Percentiles rank a stretch among this genome's conserved stretches.
phyloP scores from a whole-genome alignment of 1,140 invertebrate genomes.

The Diorhabda carinulata region DNA sequence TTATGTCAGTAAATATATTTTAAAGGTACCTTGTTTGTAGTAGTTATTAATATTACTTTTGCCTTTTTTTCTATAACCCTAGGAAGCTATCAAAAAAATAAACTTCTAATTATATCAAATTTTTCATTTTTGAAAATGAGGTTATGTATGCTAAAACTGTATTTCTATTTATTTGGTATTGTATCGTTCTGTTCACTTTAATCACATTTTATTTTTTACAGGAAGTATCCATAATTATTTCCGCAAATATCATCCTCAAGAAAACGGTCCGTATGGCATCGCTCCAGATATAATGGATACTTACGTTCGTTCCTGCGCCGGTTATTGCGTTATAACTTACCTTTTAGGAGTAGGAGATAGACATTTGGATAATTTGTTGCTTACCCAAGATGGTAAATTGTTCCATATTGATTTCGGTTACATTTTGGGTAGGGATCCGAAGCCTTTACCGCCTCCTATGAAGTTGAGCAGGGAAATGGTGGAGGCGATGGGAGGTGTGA shows the following conservation, averaged over 20 bases:
- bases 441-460: slow-evolving; percentile 97
- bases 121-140: too few species aligned
- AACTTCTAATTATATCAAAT: too few species aligned
- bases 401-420: slow-evolving; percentile 99
- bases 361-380: slow-evolving; percentile 94
- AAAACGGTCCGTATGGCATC: slow-evolving; percentile 86
- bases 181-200: too few species aligned
- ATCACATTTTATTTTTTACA: slow-evolving; percentile 1
- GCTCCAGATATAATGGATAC: slow-evolving; percentile 94
- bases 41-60: too few species aligned
- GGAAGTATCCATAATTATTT: slow-evolving; percentile 85
- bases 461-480: slow-evolving; percentile 99
- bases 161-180: too few species aligned
- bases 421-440: slow-evolving; percentile 96
- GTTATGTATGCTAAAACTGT: too few species aligned
- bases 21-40: too few species aligned
- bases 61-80: too few species aligned
- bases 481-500: slow-evolving; percentile 95
- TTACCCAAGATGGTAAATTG: slow-evolving; percentile 85
- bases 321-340: slow-evolving; percentile 99
- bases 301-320: slow-evolving; percentile 95
- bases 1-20: too few species aligned
- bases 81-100: too few species aligned
- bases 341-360: slow-evolving; percentile 95
- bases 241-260: slow-evolving; percentile 81